Base-by-base conservation (phyloP, 2,113 vertebrate genomes). In the Jaculus jaculus region DNA sequence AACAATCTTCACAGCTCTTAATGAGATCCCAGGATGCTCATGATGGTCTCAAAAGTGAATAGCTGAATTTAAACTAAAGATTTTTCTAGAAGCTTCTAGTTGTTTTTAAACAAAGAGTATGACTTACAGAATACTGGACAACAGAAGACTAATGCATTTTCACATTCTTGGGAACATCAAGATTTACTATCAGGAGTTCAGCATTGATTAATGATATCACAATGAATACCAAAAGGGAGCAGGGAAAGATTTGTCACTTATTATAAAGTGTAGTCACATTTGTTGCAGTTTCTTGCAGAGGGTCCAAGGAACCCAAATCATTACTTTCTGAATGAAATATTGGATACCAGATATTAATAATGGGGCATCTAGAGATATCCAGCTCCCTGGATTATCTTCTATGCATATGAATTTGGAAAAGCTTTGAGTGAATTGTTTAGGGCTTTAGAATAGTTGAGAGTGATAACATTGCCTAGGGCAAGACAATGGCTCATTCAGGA, bases 1-100 rank as follows among this genome's bases (percentile, higher is more conserved):
- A 97, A 86, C 95, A 97, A 97, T 96, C 96, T 96, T 97, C 93
- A 84, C 89, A 96, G 92, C 96, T 97, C 87, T 95, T 98, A 98
- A 98, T 97, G 97, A 98, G 96, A 97, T 96, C 96, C 97, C 98
- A 96, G 86, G 96, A 89, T 96, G 96, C 34, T 91, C 95, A 60
- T 94, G 90, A 88, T 92, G 26, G 95, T 78, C 79, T 97, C 92
- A 88, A 97, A 97, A 95, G 86, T 58, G 63, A 96, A 95, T 60
- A 95, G 39, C 96, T 97, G 89, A 97, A 96, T 97, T 94, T 97
- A 96, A 97, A 86, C 75, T 42, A 85, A 93, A 74, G 6, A 26
- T 75, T 97, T 93, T 84, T 63, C 47, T 84, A 92, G 74, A 95
- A 94, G 23, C 51, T 97, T 93, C 24, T 89, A 34, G 32, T 20